These are phyloP conservation scores for Agriopis marginaria DNA, from an alignment of 2,888 invertebrate species.

Conservation along the genomic window DNA sequence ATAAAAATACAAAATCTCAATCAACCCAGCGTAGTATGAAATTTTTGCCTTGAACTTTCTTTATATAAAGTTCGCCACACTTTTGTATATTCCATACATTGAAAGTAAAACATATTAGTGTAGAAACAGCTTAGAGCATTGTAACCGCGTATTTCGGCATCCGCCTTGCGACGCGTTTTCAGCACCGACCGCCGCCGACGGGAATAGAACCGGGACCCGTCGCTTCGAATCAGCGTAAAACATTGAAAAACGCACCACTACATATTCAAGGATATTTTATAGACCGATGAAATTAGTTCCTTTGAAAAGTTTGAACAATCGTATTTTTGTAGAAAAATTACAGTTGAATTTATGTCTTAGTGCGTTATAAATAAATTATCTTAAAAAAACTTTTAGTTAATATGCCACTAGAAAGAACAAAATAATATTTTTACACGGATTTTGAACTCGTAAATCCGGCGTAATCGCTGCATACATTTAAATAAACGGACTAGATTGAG, in stretches of 20 bases:
- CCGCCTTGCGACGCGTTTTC: not conserved
- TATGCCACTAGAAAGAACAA: too few relatives aligned
- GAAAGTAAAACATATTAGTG: too few relatives aligned
- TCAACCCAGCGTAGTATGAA: too few relatives aligned
- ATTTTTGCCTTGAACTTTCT: too few relatives aligned
- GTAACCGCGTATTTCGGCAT: not conserved
- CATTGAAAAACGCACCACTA: slow-evolving; percentile 72
- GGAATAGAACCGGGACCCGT: slow-evolving; percentile 82
- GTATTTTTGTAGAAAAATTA: slow-evolving; percentile 1
- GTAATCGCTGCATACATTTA: too few relatives aligned
- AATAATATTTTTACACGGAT: too few relatives aligned
- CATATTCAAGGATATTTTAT: slow-evolving; percentile 35
- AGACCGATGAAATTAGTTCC: slow-evolving; percentile 23
- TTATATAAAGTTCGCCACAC: too few relatives aligned
- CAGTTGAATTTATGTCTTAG: slow-evolving; percentile 3
- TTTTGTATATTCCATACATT: not conserved
- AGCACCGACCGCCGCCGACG: slow-evolving; percentile 50
- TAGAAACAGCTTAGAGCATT: not conserved
- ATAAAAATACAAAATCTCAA: too few relatives aligned
- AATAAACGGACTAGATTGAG: too few relatives aligned
- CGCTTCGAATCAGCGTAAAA: slow-evolving; percentile 82
- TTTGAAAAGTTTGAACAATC: slow-evolving; percentile 12
- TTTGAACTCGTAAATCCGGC: too few relatives aligned
- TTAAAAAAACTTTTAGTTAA: too few relatives aligned
- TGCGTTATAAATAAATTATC: too few relatives aligned